These are phyloP conservation scores for Antitype chi DNA, from an alignment of 2,888 invertebrate species.

Conservation along the genomic window DNA sequence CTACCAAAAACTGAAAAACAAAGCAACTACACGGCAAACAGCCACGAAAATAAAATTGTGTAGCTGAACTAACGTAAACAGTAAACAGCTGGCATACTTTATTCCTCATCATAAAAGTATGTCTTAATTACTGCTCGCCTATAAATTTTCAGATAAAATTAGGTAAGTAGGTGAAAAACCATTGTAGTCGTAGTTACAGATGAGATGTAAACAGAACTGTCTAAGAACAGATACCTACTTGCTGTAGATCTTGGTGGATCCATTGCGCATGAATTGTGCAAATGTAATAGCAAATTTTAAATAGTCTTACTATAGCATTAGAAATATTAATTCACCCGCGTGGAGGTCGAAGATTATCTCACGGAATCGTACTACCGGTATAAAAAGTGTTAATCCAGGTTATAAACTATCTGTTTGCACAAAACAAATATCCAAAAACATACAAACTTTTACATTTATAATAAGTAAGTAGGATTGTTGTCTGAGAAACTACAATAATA, in stretches of 20 bases:
- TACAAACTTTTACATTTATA: too few relatives aligned
- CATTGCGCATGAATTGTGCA: not conserved
- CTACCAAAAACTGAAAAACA: not conserved
- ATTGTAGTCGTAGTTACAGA: conserved; percentile 15
- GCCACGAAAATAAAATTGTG: conserved; percentile 10
- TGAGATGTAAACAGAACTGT: conserved; percentile 28
- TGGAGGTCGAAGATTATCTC: too few relatives aligned
- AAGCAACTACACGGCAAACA: too few relatives aligned
- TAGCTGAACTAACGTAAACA: conserved; percentile 21
- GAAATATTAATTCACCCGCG: not conserved
- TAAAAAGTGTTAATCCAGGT: too few relatives aligned
- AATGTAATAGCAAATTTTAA: not conserved
- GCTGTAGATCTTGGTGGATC: conserved; percentile 7
- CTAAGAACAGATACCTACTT: conserved; percentile 1
- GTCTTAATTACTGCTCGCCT: conserved; percentile 21
- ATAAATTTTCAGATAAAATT: conserved; percentile 12
- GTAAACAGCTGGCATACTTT: conserved; percentile 18
- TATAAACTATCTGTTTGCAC: too few relatives aligned
- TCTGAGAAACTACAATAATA: not conserved
- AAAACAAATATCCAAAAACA: too few relatives aligned
- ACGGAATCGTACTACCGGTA: too few relatives aligned
- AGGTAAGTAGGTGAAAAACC: conserved; percentile 20
- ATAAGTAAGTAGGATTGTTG: not conserved
- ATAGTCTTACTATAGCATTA: not conserved
- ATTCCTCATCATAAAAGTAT: conserved; percentile 24